phyloP scores from a whole-genome alignment of 2,797 vertebrate species.

The Australoheros facetus region DNA sequence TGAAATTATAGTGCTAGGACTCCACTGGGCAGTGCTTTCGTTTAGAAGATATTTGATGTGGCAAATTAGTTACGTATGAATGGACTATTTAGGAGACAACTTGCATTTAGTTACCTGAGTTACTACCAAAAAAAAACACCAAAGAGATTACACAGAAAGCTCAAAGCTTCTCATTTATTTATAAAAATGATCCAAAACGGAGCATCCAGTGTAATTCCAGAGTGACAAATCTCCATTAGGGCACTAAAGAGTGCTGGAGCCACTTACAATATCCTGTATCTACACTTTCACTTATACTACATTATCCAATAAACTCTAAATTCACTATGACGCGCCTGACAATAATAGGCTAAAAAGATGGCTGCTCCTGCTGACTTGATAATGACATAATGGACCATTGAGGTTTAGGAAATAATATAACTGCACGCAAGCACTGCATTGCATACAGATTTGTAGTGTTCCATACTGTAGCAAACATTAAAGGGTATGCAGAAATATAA shows the following conservation, averaged over 20 bases:
- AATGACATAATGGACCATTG: slow-evolving; percentile 39
- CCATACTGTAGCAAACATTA: slow-evolving; percentile 30
- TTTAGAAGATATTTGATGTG: not conserved
- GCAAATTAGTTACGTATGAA: not conserved
- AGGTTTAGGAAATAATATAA: slow-evolving; percentile 41
- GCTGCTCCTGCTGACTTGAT: slow-evolving; percentile 45
- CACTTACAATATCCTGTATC: slow-evolving; percentile 20
- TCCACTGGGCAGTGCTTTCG: not conserved
- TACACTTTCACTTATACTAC: slow-evolving; percentile 12
- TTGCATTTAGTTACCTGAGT: not conserved
- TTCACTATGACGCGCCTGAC: slow-evolving; percentile 8
- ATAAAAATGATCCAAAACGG: not conserved
- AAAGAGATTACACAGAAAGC: not conserved
- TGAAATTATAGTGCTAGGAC: not conserved
- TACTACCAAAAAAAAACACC: not conserved
- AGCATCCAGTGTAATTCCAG: not conserved
- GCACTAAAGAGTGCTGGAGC: slow-evolving; percentile 2
- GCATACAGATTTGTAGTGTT: slow-evolving; percentile 27
- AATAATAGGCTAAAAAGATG: slow-evolving; percentile 24
- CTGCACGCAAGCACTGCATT: not conserved
- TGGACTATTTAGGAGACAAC: not conserved
- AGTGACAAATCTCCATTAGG: slow-evolving; percentile 17
- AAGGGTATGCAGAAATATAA: slow-evolving; percentile 35
- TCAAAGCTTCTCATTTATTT: not conserved
- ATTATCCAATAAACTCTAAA: slow-evolving; percentile 32